Conservation (phyloP, 2,888 invertebrate species). For the Cremastinae sp. region DNA sequence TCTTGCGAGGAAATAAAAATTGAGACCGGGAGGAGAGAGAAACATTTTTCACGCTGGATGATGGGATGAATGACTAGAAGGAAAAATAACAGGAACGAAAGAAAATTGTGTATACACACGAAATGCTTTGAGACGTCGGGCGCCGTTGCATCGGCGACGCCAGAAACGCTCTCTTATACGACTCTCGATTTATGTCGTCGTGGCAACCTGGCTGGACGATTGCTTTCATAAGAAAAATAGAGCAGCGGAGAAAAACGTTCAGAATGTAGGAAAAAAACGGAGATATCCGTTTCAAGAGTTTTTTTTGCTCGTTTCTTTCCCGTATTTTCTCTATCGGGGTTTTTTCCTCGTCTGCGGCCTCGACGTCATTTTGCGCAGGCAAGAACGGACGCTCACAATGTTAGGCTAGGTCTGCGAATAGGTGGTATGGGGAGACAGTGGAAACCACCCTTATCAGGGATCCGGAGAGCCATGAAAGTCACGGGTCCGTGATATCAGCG, state of each 20-base stretch:
- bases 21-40: neutral
- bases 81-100: conserved; percentile 8
- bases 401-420: conserved; percentile 35
- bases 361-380: conserved; percentile 8
- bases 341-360: conserved; percentile 22
- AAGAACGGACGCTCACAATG: conserved; percentile 26
- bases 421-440: conserved; percentile 29
- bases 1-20: neutral
- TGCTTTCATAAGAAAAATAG: conserved; percentile 65
- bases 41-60: no score
- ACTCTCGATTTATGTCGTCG: conserved; percentile 75
- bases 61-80: no score
- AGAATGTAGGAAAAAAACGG: conserved; percentile 31
- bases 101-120: conserved; percentile 23
- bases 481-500: conserved; percentile 64
- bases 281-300: conserved; percentile 10
- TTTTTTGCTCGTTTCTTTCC: conserved; percentile 22
- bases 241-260: conserved; percentile 34
- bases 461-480: conserved; percentile 60
- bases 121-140: conserved; percentile 63
- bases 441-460: conserved; percentile 61
- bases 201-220: conserved; percentile 69
- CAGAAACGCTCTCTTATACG: conserved; percentile 64
- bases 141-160: conserved; percentile 68
- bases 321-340: conserved; percentile 16